phyloP scores from a whole-genome alignment of 2,888 invertebrate genomes.

The Schizaphis graminum region DNA sequence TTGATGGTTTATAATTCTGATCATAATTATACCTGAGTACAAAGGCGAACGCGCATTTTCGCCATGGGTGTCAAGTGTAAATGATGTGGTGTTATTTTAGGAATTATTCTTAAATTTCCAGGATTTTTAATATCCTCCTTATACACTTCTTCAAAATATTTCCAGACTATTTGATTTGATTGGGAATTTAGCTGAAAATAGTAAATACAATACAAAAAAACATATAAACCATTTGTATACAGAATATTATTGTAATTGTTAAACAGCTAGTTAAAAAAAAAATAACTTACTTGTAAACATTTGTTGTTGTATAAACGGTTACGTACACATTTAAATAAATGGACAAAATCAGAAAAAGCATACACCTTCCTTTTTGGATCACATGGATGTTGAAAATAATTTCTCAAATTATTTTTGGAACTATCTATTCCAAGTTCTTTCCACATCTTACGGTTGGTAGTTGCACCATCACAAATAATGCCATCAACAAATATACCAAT shows the following conservation, averaged over 20 bases:
- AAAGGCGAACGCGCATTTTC: background rate
- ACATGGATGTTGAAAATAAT: background rate
- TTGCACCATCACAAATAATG: background rate
- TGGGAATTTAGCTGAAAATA: background rate
- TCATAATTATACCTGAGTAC: background rate
- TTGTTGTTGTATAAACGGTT: background rate
- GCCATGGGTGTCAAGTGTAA: background rate
- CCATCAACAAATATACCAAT: background rate
- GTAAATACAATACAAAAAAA: background rate
- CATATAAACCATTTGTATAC: background rate
- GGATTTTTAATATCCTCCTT: background rate
- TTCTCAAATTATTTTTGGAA: background rate
- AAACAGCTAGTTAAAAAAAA: background rate
- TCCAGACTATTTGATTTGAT: background rate
- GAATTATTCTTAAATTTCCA: background rate
- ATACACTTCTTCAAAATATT: background rate
- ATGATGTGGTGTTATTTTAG: background rate
- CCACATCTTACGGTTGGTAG: background rate
- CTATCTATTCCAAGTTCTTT: background rate
- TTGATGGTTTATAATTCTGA: too few relatives aligned
- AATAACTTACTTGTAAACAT: background rate
- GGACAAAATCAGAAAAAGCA: background rate
- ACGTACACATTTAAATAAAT: conserved; percentile 9
- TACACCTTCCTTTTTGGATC: background rate
- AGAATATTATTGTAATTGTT: background rate